These are phyloP conservation scores for Nixonia krombeini DNA, from an alignment of 1,140 invertebrate genomes.

Conservation along the genomic window DNA sequence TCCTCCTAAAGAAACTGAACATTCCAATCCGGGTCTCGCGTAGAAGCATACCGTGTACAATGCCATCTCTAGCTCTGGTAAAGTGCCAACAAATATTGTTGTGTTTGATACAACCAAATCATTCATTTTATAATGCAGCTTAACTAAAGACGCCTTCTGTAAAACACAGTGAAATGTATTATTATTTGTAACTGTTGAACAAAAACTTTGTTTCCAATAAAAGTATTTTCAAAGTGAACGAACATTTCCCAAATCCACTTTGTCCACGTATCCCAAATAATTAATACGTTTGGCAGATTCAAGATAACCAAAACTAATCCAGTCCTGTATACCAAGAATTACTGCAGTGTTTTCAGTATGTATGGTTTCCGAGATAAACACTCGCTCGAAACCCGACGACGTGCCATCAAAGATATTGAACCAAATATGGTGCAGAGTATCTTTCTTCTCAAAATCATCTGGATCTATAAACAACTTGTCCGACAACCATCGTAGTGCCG, in stretches of 20 bases:
- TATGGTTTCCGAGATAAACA: constrained; percentile 88
- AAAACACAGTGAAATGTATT: constrained; percentile 19
- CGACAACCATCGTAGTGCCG: constrained; percentile 73
- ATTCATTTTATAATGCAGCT: constrained; percentile 84
- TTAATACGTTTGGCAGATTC: constrained; percentile 78
- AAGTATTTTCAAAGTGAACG: no score
- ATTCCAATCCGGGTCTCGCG: constrained; percentile 79
- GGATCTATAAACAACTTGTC: constrained; percentile 65
- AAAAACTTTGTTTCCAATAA: not conserved
- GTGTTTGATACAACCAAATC: constrained; percentile 81
- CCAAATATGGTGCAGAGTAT: constrained; percentile 83
- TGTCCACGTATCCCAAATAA: constrained; percentile 85
- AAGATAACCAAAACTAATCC: constrained; percentile 84
- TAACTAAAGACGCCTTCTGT: constrained; percentile 79
- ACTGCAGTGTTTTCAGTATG: constrained; percentile 69
- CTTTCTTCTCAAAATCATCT: constrained; percentile 73
- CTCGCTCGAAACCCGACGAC: constrained; percentile 89
- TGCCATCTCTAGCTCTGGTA: constrained; percentile 92
- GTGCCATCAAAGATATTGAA: constrained; percentile 84
- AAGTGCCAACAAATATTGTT: constrained; percentile 89
- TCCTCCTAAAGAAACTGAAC: constrained; percentile 80
- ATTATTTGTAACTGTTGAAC: not conserved
- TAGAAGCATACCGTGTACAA: constrained; percentile 90
- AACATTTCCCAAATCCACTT: constrained; percentile 78
- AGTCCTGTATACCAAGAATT: constrained; percentile 87